These are phyloP conservation scores for Drosophila meridiana DNA, from an alignment of 2,888 invertebrate species.

Conservation along the genomic window DNA sequence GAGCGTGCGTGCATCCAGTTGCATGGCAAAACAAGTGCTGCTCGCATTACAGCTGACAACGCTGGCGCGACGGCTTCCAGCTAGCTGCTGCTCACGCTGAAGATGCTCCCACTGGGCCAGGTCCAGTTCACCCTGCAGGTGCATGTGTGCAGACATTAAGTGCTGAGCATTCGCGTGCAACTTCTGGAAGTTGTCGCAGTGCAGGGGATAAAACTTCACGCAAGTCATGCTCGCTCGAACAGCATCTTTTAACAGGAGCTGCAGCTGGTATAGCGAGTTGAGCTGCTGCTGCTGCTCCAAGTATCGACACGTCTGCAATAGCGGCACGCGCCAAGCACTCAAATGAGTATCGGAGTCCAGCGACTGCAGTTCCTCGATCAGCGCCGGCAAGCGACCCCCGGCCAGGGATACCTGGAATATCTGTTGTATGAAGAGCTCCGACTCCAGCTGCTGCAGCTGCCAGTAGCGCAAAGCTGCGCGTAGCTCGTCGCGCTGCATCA, in stretches of 20 bases:
- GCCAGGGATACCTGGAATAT: slow-evolving; percentile 90
- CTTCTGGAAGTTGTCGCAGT: slow-evolving; percentile 87
- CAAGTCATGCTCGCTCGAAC: slow-evolving; percentile 93
- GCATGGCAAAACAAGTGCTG: slow-evolving; percentile 87
- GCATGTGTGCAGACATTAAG: slow-evolving; percentile 87
- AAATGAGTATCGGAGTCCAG: slow-evolving; percentile 89
- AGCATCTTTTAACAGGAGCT: slow-evolving; percentile 90
- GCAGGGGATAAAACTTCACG: slow-evolving; percentile 90
- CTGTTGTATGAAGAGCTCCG: slow-evolving; percentile 90
- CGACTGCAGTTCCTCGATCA: slow-evolving; percentile 88
- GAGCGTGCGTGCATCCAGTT: slow-evolving; percentile 90
- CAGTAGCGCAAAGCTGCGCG: slow-evolving; percentile 90
- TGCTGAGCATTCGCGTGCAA: slow-evolving; percentile 86
- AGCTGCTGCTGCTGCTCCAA: slow-evolving; percentile 89
- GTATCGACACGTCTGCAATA: slow-evolving; percentile 90
- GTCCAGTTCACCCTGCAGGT: slow-evolving; percentile 88
- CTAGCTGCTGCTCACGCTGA: slow-evolving; percentile 81
- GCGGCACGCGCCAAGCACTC: slow-evolving; percentile 89
- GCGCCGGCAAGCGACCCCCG: slow-evolving; percentile 87
- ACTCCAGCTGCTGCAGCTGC: slow-evolving; percentile 88
- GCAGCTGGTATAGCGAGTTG: slow-evolving; percentile 91
- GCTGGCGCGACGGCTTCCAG: slow-evolving; percentile 62
- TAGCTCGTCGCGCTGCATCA: slow-evolving; percentile 90
- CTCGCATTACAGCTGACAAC: slow-evolving; percentile 32
- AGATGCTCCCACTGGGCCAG: slow-evolving; percentile 86